A percentile compares a stretch with the other conserved stretches of the same genome.
These are phyloP conservation scores for Doris montereyensis DNA, from an alignment of 2,888 invertebrate genomes.

Conservation along the genomic window DNA sequence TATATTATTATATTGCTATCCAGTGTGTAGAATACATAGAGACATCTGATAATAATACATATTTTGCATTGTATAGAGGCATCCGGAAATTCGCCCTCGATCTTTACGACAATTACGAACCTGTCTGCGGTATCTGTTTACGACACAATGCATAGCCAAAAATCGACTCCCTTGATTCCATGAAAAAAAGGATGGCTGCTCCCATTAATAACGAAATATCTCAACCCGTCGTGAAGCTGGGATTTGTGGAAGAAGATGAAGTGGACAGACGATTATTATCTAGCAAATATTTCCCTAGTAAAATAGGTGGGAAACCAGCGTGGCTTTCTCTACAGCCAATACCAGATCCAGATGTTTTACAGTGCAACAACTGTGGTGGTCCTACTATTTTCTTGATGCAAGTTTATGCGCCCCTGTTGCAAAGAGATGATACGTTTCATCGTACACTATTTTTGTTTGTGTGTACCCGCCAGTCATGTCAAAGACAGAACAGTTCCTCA, in stretches of 20 bases:
- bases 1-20: too few species aligned
- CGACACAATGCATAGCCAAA: too few species aligned
- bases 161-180: too few species aligned
- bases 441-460: constrained; percentile 90
- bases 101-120: too few species aligned
- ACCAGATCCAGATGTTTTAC: constrained; percentile 30
- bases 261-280: constrained; percentile 39
- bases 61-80: too few species aligned
- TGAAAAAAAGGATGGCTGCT: too few species aligned
- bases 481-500: constrained; percentile 76
- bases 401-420: constrained; percentile 89
- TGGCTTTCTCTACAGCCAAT: constrained; percentile 81
- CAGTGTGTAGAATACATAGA: too few species aligned
- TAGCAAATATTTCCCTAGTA: constrained; percentile 86
- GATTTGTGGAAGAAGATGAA: constrained; percentile 43
- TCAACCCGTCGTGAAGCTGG: constrained; percentile 26
- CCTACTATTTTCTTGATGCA: constrained; percentile 89
- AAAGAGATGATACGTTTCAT: constrained; percentile 82
- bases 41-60: too few species aligned
- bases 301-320: constrained; percentile 93
- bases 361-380: constrained; percentile 37
- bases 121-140: too few species aligned
- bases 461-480: constrained; percentile 85
- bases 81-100: too few species aligned
- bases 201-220: too few species aligned